Percentiles rank a stretch among this genome's conserved stretches.
Conservation (phyloP, 2,888 invertebrate species). For the Cephus nigrinus region DNA sequence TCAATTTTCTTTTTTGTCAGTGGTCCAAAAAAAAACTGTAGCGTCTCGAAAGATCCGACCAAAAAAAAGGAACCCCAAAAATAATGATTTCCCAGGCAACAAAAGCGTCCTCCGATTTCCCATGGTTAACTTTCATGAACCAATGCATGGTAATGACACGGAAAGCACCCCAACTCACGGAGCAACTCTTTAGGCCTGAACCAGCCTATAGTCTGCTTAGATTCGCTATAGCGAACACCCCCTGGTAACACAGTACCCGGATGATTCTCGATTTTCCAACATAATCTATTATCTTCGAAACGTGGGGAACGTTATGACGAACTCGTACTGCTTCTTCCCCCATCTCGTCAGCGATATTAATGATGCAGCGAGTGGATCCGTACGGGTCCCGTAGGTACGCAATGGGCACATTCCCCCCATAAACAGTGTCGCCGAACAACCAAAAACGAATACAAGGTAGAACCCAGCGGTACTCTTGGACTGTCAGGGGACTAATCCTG, state of each 20-base stretch:
- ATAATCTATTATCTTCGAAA: neutral
- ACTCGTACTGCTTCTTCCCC: neutral
- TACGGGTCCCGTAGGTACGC: neutral
- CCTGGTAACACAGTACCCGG: neutral
- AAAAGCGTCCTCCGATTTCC: neutral
- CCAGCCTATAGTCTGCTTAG: neutral
- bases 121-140: neutral
- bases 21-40: neutral
- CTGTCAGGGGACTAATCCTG: slow-evolving; percentile 21
- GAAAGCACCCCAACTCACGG: neutral
- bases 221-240: neutral
- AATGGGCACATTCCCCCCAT: neutral
- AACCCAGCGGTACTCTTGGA: slow-evolving; percentile 7
- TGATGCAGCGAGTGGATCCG: neutral
- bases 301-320: neutral
- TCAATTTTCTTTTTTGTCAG: neutral
- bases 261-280: neutral
- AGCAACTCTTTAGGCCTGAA: neutral
- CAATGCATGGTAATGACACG: neutral
- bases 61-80: neutral
- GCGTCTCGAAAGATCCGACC: neutral
- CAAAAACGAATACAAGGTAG: neutral
- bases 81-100: neutral
- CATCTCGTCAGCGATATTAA: neutral
- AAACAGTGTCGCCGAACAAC: neutral